Evolutionary conservation across 1,140 invertebrate species (phyloP).

Genomic region (Cyclargus thomasi): DNA sequence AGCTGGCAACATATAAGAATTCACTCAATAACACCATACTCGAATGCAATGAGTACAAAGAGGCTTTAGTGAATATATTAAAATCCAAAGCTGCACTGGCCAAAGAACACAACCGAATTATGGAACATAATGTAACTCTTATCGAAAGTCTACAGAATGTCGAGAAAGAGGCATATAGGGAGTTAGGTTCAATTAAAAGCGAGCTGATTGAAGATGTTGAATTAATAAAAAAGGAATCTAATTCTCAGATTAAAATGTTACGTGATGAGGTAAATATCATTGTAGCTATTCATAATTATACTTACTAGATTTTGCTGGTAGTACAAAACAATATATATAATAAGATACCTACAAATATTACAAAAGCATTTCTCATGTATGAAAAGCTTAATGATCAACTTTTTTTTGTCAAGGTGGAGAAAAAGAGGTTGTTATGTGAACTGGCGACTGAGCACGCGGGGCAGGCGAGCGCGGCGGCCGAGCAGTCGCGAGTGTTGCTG

Average conservation of each 20-base stretch:
- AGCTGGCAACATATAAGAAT: conserved; percentile 52
- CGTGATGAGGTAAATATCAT: conserved; percentile 53
- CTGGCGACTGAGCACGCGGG: conserved; percentile 57
- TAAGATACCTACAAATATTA: too few relatives aligned
- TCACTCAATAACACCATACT: conserved; percentile 51
- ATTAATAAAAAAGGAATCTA: conserved; percentile 61
- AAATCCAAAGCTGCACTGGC: conserved; percentile 66
- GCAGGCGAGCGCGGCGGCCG: conserved; percentile 51
- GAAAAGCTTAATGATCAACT: too few relatives aligned
- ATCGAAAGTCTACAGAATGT: conserved; percentile 68
- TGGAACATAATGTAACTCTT: conserved; percentile 67
- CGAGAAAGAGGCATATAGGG: conserved; percentile 63
- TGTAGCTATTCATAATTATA: conserved; percentile 7
- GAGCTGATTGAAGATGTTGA: conserved; percentile 69
- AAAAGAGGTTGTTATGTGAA: conserved; percentile 50
- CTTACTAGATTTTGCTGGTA: too few relatives aligned
- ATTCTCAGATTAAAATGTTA: conserved; percentile 57
- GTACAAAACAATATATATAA: too few relatives aligned
- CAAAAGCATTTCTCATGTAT: too few relatives aligned
- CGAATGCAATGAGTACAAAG: conserved; percentile 67
- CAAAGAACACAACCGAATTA: conserved; percentile 66
- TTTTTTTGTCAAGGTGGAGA: conserved; percentile 42
- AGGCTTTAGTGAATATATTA: conserved; percentile 61
- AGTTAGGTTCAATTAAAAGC: conserved; percentile 61
- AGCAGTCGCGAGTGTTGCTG: conserved; percentile 50